A percentile compares a stretch with the other conserved stretches of the same genome.
phyloP scores from a whole-genome alignment of 2,113 vertebrate genomes.

The Halichoeres trimaculatus region DNA sequence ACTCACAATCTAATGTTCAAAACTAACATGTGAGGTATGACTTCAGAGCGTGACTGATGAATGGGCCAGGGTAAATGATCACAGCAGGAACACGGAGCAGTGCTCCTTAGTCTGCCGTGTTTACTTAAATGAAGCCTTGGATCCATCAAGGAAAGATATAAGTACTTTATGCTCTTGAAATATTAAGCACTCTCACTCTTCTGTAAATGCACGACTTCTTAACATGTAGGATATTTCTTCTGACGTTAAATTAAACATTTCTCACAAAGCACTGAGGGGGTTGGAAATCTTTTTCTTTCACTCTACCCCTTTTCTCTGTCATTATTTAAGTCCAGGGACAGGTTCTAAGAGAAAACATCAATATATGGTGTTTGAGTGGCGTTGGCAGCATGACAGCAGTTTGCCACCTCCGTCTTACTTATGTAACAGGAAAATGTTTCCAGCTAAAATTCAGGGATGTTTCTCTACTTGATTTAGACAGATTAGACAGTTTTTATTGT shows the following conservation, averaged over 20 bases:
- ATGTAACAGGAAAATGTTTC: conserved; percentile 22
- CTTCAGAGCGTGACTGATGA: conserved; percentile 24
- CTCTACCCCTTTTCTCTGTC: neutral
- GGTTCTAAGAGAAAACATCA: neutral
- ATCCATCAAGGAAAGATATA: conserved; percentile 67
- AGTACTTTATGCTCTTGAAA: conserved; percentile 66
- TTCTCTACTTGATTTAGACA: conserved; percentile 9
- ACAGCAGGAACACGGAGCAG: conserved; percentile 5
- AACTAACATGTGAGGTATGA: conserved; percentile 16
- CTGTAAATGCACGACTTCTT: conserved; percentile 45
- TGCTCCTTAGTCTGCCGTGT: conserved; percentile 39
- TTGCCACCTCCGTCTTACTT: neutral
- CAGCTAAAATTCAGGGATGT: conserved; percentile 6
- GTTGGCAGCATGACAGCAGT: neutral
- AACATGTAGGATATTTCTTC: conserved; percentile 54
- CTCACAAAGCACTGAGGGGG: conserved; percentile 32
- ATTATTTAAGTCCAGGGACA: conserved; percentile 16
- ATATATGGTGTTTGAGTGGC: conserved; percentile 6
- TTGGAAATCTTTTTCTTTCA: conserved; percentile 26
- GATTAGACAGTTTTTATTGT: conserved; percentile 4
- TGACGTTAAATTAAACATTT: conserved; percentile 71
- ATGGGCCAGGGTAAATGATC: conserved; percentile 34
- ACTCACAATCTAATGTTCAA: conserved; percentile 11
- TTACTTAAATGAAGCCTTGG: conserved; percentile 56
- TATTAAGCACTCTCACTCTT: conserved; percentile 52